phyloP scores from a whole-genome alignment of 2,797 vertebrate species.

The Fratercula arctica region DNA sequence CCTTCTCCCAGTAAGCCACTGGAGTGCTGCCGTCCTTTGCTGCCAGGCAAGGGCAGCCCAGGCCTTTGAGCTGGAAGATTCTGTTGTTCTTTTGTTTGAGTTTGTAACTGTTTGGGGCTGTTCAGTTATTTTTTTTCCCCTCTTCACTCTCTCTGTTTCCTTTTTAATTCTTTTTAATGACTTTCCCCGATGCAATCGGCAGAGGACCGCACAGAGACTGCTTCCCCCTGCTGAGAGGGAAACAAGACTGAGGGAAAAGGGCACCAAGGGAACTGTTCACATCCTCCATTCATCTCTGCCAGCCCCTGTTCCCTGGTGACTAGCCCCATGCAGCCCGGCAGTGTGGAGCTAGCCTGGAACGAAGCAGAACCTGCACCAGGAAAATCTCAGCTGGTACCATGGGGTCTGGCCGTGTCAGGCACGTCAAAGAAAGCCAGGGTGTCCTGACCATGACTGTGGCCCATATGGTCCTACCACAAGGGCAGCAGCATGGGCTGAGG shows the following conservation, averaged over 20 bases:
- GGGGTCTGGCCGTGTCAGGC: neutral
- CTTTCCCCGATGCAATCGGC: conserved; percentile 55
- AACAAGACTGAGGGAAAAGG: conserved; percentile 74
- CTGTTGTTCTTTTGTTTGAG: conserved; percentile 54
- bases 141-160: neutral
- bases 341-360: conserved; percentile 35
- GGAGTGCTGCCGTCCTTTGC: neutral
- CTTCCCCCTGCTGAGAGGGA: conserved; percentile 73
- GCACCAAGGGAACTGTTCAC: conserved; percentile 70
- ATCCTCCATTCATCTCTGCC: conserved; percentile 68
- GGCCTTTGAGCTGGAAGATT: conserved; percentile 22
- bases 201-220: conserved; percentile 60
- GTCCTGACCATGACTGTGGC: neutral
- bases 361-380: conserved; percentile 8
- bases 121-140: neutral
- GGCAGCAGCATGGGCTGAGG: neutral
- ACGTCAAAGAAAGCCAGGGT: neutral
- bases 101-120: conserved; percentile 45
- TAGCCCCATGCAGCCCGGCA: conserved; percentile 13
- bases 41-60: neutral
- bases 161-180: conserved; percentile 74
- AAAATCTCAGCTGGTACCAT: neutral
- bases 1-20: neutral
- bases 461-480: neutral
- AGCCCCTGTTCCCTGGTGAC: conserved; percentile 39